Evolutionary conservation across 2,888 invertebrate genomes (phyloP).

Genomic region (Metacarcinus magister): DNA sequence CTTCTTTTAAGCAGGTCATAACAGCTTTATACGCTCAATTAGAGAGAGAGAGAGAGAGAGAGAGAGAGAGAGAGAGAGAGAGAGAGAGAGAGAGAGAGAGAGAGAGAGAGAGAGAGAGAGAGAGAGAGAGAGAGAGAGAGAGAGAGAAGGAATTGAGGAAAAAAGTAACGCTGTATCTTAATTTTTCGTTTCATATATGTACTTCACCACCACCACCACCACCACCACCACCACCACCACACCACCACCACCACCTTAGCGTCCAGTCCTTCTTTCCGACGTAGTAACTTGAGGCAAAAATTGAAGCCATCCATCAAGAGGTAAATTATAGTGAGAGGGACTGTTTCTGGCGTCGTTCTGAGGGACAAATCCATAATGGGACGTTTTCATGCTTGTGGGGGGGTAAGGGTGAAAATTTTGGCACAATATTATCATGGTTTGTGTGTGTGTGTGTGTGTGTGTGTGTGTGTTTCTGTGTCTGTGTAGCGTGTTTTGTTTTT

Average conservation of each 20-base stretch:
- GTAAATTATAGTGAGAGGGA: slow-evolving; percentile 55
- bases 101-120: slow-evolving; percentile 5
- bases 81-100: too few relatives aligned
- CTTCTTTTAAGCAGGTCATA: not conserved
- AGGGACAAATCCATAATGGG: slow-evolving; percentile 60
- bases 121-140: not conserved
- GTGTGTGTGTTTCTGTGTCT: too few relatives aligned
- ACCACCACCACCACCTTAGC: not conserved
- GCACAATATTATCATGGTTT: too few relatives aligned
- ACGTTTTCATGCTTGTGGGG: slow-evolving; percentile 57
- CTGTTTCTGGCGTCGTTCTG: not conserved
- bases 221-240: not conserved
- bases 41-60: too few relatives aligned
- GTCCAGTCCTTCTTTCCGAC: not conserved
- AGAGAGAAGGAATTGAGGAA: too few relatives aligned
- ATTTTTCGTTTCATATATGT: too few relatives aligned
- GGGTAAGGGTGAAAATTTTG: too few relatives aligned
- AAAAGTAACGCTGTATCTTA: too few relatives aligned
- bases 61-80: too few relatives aligned
- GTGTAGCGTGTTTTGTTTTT: too few relatives aligned
- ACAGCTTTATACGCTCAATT: not conserved
- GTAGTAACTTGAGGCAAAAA: not conserved
- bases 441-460: too few relatives aligned
- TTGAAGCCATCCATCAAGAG: slow-evolving; percentile 52
- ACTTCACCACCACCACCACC: not conserved